Evolutionary conservation across 1,140 invertebrate genomes (phyloP), one percentile per base, ranked within the genome.

Genomic region (Pentalonia nigronervosa): DNA sequence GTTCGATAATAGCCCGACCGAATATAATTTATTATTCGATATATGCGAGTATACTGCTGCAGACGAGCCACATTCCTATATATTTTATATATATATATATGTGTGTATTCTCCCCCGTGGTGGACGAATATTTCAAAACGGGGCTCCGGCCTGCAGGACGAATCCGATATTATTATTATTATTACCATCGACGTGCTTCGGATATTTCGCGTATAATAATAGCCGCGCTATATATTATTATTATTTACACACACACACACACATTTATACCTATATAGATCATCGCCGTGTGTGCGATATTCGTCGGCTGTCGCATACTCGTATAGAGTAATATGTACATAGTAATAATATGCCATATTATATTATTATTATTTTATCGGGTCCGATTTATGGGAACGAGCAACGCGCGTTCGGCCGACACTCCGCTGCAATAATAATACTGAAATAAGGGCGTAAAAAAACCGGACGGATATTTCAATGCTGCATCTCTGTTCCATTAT

Each of bases 161-260:
- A n/a, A 76, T 30, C 60, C n/a, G n/a, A 76, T 76, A 76, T 76
- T 76, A 76, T 76, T 76, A 67, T 67, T 67, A 76, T 76, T 76
- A 76, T 76, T 76, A 76, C 60, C 60, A 76, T 76, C n/a, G 60
- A 76, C 60, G 60, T 76, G 60, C 60, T 76, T 76, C 60, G 60
- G 60, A 76, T 76, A 76, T 76, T 76, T 76, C 60, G 60, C n/a
- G n/a, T n/a, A n/a, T n/a, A n/a, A 76, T 76, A 76, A 76, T 76
- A 34, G 30, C 60, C n/a, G 14, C 14, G 60, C 60, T n/a, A 76
- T 76, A 76, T 17, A 76, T 76, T 76, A 76, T n/a, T 67, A 30
- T 67, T 14, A 47, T n/a, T n/a, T 7, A 47, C 47, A 47, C 47
- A 47, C 47, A 50, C 11, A 14, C 48, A 48, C 48, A 14, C 48